A percentile compares a stretch with the other conserved stretches of the same genome.
Conservation (phyloP, 1,140 invertebrate species). For the Drosophila sulfurigaster region DNA sequence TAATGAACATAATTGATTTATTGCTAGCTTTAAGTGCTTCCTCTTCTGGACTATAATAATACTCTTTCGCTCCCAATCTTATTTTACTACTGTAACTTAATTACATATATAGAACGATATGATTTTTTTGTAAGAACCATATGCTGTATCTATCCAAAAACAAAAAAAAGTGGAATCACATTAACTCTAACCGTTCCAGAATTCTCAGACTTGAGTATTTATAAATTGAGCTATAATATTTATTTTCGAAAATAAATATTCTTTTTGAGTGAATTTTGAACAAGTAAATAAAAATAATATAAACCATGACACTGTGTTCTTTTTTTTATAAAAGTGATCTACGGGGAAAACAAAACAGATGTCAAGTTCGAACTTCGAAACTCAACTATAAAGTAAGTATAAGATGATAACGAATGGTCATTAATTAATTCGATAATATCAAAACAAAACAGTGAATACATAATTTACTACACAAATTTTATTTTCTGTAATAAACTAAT, state of each 20-base stretch:
- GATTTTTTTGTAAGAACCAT: conserved; percentile 13
- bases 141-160: neutral
- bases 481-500: conserved; percentile 16
- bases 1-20: neutral
- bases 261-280: conserved; percentile 32
- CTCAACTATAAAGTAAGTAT: too few species aligned
- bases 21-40: conserved; percentile 17
- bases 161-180: neutral
- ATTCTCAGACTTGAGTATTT: conserved; percentile 31
- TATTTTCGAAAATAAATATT: conserved; percentile 26
- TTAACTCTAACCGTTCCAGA: conserved; percentile 33
- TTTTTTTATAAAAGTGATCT: neutral
- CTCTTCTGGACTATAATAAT: conserved; percentile 1
- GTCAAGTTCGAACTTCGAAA: too few species aligned
- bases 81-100: conserved; percentile 1
- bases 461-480: conserved; percentile 13
- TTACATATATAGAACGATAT: neutral
- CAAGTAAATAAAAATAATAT: conserved; percentile 23
- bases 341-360: too few species aligned
- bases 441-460: neutral
- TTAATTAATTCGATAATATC: too few species aligned
- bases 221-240: conserved; percentile 23
- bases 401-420: too few species aligned
- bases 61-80: neutral
- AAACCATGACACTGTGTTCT: neutral